Base-by-base conservation (phyloP, 1,140 invertebrate species). In the Anoplophora glabripennis region DNA sequence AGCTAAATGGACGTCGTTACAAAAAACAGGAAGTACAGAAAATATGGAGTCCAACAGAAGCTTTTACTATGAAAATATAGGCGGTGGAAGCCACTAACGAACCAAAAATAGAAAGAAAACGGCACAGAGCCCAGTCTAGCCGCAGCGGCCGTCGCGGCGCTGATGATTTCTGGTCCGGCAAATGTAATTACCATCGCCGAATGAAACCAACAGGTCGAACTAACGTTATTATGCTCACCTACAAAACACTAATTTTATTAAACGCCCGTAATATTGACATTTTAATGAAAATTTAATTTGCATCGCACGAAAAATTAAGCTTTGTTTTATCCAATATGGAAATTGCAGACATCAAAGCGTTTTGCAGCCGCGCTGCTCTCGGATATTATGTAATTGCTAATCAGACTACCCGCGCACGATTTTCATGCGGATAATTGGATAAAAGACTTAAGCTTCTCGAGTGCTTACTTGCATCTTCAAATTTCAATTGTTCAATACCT, bases 201-300 rank as follows among this genome's bases (percentile, higher is more conserved):
- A 60, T 64, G 60, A 61, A 61, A 60, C 64, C 67, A 69, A 69
- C 67, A 69, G 67, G 67, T 66, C 61, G 64, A 44, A 58, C 56
- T 65, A 66, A 69, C 48, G 55, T 53, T 61, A 67, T 69, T 64
- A 69, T 63, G 58, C 67, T 65, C 60, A 66, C 58, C 64, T 66
- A 60, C 57, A 65, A 65, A 63, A 63, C 63, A 59, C 65, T 65
- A 69, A 69, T 69, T 69, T 65, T 63, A 69, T 69, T 69, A 69
- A 69, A 64, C 63, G 60, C 62, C 51, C 62, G 52, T 57, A 58
- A 61, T 69, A 69, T 69, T 65, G 67, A 67, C 67, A 59, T 69
- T 65, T 65, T 69, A 69, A 69, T 69, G 67, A 67, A 69, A 69
- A 69, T 67, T 67, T 69, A 62, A 67, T 69, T 69, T 63, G 54